Evolutionary conservation across 2,888 invertebrate genomes (phyloP).

Genomic region (Caenorhabditis virilis): DNA sequence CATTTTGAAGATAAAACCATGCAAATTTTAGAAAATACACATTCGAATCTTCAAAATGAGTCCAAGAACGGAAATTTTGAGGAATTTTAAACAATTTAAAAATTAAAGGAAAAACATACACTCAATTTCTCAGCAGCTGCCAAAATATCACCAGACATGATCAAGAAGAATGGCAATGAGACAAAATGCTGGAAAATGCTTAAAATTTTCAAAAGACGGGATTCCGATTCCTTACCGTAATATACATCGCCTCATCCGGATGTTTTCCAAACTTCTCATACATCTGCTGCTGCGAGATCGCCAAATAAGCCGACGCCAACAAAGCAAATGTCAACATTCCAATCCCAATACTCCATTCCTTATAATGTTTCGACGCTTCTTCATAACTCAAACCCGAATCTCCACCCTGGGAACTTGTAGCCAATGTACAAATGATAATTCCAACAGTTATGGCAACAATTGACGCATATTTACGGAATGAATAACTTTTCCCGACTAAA

Average conservation of each 20-base stretch:
- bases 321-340: slow-evolving; percentile 82
- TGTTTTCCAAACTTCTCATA: slow-evolving; percentile 81
- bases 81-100: too few relatives aligned
- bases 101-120: slow-evolving; percentile 70
- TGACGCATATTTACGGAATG: slow-evolving; percentile 84
- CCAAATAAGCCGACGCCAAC: slow-evolving; percentile 83
- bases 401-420: slow-evolving; percentile 68
- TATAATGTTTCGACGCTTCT: slow-evolving; percentile 63
- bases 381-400: slow-evolving; percentile 50
- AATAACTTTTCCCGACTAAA: slow-evolving; percentile 79
- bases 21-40: too few relatives aligned
- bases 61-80: too few relatives aligned
- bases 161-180: slow-evolving; percentile 85
- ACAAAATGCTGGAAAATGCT: slow-evolving; percentile 80
- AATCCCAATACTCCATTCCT: slow-evolving; percentile 64
- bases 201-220: not conserved
- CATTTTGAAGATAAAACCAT: too few relatives aligned
- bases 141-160: slow-evolving; percentile 80
- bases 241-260: slow-evolving; percentile 76
- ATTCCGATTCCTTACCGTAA: slow-evolving; percentile 69
- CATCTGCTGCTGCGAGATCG: slow-evolving; percentile 71
- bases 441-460: slow-evolving; percentile 91
- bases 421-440: slow-evolving; percentile 87
- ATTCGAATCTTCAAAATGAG: too few relatives aligned
- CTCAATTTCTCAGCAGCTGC: slow-evolving; percentile 80